These are phyloP conservation scores for Gallinago stenura DNA, from an alignment of 2,797 vertebrate species.

Conservation along the genomic window DNA sequence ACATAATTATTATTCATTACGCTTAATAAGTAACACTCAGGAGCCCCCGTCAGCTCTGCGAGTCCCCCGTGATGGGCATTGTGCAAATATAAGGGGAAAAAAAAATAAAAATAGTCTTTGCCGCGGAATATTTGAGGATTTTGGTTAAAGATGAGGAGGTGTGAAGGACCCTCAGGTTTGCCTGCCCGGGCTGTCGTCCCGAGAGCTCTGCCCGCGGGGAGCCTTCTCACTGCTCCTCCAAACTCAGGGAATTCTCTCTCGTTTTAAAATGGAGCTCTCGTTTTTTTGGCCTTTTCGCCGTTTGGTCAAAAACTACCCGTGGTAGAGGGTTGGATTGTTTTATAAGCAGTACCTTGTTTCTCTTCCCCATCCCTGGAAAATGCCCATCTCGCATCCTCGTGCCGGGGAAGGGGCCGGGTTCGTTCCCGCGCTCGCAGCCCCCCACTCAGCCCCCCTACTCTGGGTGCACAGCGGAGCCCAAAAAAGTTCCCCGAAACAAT, in stretches of 20 bases:
- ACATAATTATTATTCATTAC: constrained; percentile 65
- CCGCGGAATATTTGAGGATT: not conserved
- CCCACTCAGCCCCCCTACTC: not conserved
- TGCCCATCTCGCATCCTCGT: fast-evolving
- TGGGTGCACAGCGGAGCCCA: not conserved
- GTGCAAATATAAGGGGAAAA: not conserved
- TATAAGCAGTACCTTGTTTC: not conserved
- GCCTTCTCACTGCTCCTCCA: not conserved
- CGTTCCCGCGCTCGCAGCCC: fast-evolving
- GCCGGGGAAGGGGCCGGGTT: not conserved
- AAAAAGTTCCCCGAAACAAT: not conserved
- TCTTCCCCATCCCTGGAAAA: not conserved
- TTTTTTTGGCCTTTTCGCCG: not conserved
- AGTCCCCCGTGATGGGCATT: not conserved
- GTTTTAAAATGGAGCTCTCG: not conserved
- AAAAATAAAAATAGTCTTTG: not conserved
- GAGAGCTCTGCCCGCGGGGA: not conserved
- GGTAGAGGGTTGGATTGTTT: not conserved
- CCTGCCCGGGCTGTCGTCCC: not conserved
- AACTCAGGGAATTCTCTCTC: not conserved
- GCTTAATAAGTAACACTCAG: constrained; percentile 62
- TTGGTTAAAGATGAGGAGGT: not conserved
- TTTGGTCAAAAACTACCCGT: fast-evolving
- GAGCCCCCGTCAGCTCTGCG: constrained; percentile 8
- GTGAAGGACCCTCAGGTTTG: not conserved